These are phyloP conservation scores for Sinocyclocheilus maitianheensis DNA, from an alignment of 2,113 vertebrate species.

Conservation along the genomic window DNA sequence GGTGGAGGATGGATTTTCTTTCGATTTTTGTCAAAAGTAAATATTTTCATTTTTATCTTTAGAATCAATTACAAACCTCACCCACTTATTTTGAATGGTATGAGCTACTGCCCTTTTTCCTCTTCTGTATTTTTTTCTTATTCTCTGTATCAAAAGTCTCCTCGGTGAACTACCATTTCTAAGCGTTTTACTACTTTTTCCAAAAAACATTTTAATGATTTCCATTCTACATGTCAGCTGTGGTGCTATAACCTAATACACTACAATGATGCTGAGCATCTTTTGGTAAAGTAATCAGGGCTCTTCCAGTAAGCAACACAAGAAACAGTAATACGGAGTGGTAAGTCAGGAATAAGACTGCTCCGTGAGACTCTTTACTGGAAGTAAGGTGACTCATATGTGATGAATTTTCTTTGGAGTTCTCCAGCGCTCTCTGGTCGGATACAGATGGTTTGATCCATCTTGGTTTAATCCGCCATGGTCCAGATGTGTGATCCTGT, in stretches of 20 bases:
- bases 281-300: constrained; percentile 46
- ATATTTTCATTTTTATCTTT: neutral
- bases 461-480: constrained; percentile 26
- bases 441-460: neutral
- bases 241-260: neutral
- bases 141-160: neutral
- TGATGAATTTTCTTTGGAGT: constrained; percentile 29
- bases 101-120: neutral
- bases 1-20: neutral
- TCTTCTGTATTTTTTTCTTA: too few relatives aligned
- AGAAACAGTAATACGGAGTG: neutral
- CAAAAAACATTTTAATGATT: neutral
- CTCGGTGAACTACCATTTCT: neutral
- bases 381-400: constrained; percentile 46
- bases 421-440: neutral
- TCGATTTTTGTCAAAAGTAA: neutral
- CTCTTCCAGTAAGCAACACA: constrained; percentile 35
- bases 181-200: neutral
- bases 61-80: neutral
- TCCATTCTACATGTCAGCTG: neutral
- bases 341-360: constrained; percentile 38
- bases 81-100: neutral
- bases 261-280: neutral
- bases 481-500: constrained; percentile 31
- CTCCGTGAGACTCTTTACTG: constrained; percentile 41